These are phyloP conservation scores for Eurypyga helias DNA, from an alignment of 2,113 vertebrate species.

Conservation along the genomic window DNA sequence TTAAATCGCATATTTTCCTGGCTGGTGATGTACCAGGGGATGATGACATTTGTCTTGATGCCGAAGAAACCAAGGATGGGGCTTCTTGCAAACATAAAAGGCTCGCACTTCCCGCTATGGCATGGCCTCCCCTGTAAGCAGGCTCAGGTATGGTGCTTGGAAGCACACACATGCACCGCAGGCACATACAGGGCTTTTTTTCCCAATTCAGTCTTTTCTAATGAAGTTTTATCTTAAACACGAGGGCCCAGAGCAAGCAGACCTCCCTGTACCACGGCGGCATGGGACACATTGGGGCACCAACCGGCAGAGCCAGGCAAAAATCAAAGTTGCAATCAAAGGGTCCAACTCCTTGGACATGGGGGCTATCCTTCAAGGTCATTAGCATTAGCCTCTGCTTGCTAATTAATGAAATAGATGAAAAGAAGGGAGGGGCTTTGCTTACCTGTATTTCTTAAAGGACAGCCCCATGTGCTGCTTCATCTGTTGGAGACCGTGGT, in stretches of 20 bases:
- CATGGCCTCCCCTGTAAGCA: neutral
- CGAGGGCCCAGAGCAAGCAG: fast-evolving
- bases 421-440: neutral
- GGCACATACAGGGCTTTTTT: neutral
- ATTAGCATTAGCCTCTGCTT: neutral
- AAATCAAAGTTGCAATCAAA: neutral
- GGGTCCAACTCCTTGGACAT: neutral
- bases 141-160: neutral
- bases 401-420: neutral
- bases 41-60: neutral
- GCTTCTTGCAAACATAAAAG: neutral
- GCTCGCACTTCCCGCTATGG: neutral
- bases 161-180: neutral
- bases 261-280: fast-evolving
- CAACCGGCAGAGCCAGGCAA: neutral
- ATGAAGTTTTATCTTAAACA: neutral
- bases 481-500: conserved; percentile 96
- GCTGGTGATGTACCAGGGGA: conserved; percentile 52
- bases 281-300: neutral
- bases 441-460: conserved; percentile 95
- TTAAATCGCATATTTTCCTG: conserved; percentile 42
- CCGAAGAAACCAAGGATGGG: neutral
- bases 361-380: neutral
- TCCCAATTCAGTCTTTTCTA: neutral
- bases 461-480: conserved; percentile 98